A percentile compares a stretch with the other conserved stretches of the same genome.
These are phyloP conservation scores for Scortum barcoo DNA, from an alignment of 2,113 vertebrate genomes.

Conservation along the genomic window DNA sequence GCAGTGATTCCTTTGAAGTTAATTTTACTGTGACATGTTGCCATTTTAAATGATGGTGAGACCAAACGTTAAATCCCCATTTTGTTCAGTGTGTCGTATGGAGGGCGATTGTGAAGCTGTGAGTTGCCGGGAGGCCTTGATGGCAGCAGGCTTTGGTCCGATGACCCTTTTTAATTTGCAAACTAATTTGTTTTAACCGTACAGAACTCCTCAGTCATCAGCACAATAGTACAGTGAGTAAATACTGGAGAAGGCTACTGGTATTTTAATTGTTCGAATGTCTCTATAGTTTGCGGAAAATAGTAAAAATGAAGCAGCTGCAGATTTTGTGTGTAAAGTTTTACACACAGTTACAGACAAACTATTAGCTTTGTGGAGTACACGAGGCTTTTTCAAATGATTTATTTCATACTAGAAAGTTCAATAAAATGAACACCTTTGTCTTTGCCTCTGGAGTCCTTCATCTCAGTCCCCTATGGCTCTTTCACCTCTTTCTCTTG, in stretches of 20 bases:
- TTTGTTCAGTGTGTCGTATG: no score
- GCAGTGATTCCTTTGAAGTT: no score
- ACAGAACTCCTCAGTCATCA: neutral
- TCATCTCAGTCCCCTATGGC: neutral
- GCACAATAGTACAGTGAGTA: neutral
- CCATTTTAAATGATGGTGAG: no score
- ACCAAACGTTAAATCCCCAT: no score
- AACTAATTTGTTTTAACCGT: no score
- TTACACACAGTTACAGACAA: neutral
- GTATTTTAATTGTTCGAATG: neutral
- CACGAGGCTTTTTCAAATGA: neutral
- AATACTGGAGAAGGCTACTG: neutral
- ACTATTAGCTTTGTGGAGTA: neutral
- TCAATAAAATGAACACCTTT: constrained; percentile 6
- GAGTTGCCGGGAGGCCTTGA: no score
- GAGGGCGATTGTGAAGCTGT: no score
- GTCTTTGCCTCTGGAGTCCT: neutral
- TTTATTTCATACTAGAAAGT: neutral
- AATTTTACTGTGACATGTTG: no score
- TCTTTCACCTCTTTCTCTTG: constrained; percentile 28
- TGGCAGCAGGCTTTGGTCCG: no score
- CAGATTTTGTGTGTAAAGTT: neutral
- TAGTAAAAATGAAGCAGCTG: neutral
- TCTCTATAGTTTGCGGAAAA: neutral
- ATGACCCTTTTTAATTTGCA: neutral